Conservation (phyloP, 2,797 vertebrate genomes). For the Coendou prehensilis region DNA sequence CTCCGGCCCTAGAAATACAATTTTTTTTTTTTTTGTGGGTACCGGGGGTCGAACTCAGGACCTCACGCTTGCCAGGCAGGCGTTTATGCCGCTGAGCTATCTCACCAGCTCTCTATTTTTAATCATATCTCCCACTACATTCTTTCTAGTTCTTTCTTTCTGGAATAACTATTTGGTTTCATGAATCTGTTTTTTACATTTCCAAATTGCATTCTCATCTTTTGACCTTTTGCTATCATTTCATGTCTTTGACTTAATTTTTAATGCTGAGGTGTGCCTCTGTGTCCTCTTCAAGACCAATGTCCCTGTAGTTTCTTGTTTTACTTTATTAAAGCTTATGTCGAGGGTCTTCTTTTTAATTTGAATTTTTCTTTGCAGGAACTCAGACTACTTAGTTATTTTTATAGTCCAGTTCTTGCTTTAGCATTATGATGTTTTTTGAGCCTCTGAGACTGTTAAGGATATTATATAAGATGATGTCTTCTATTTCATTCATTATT, state of each 20-base stretch:
- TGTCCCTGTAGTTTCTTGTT: background rate
- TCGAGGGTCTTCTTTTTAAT: background rate
- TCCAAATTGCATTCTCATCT: background rate
- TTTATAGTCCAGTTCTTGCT: constrained; percentile 13
- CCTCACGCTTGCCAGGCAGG: too few relatives aligned
- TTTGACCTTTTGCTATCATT: background rate
- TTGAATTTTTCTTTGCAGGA: constrained; percentile 7
- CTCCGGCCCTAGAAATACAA: too few relatives aligned
- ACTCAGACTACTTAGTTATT: background rate
- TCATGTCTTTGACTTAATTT: background rate
- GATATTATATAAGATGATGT: background rate
- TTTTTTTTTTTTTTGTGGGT: too few relatives aligned
- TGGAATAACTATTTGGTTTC: background rate
- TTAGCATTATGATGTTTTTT: background rate
- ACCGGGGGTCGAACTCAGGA: too few relatives aligned
- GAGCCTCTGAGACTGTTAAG: background rate
- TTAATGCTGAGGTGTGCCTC: background rate
- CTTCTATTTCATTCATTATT: background rate
- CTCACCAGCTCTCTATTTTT: background rate
- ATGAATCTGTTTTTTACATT: background rate
- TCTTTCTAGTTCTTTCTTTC: background rate
- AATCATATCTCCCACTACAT: background rate
- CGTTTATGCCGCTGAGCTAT: too few relatives aligned
- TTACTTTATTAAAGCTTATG: background rate
- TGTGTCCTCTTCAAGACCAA: background rate